These are phyloP conservation scores for Hippocampus kuda DNA, from an alignment of 2,797 vertebrate genomes.

Conservation along the genomic window DNA sequence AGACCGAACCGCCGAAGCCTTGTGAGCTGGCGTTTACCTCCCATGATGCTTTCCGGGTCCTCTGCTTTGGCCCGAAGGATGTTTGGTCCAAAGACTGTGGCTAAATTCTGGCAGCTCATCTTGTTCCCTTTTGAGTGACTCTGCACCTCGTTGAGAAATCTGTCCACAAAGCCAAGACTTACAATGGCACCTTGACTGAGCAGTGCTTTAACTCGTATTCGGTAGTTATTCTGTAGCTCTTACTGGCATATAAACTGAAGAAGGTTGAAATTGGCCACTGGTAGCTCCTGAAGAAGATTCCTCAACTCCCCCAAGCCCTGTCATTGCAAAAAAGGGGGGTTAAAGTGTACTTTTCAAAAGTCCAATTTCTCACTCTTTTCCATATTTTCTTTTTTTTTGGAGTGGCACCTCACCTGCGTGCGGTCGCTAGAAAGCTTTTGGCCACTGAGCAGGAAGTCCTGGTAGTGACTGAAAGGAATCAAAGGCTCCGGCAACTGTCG, in stretches of 20 bases:
- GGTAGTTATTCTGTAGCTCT: not conserved
- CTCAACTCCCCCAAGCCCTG: constrained; percentile 63
- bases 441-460: constrained; percentile 65
- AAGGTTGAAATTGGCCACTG: constrained; percentile 70
- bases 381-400: not conserved
- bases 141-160: constrained; percentile 73
- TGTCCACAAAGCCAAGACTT: constrained; percentile 21
- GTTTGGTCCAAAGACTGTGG: constrained; percentile 74
- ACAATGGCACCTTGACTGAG: too few relatives aligned
- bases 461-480: constrained; percentile 66
- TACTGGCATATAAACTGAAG: constrained; percentile 74
- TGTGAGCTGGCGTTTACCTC: constrained; percentile 46
- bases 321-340: not conserved
- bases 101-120: constrained; percentile 70
- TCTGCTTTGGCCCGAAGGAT: constrained; percentile 71
- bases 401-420: constrained; percentile 42
- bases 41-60: constrained; percentile 68
- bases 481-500: constrained; percentile 71
- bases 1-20: not conserved
- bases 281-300: constrained; percentile 64
- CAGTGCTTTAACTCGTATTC: not conserved
- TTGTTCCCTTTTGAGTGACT: constrained; percentile 66
- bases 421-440: constrained; percentile 53
- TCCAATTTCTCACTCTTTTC: not conserved
- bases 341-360: not conserved